Percentiles rank a stretch among this genome's conserved stretches.
phyloP scores from a whole-genome alignment of 2,888 invertebrate genomes.

The Cataglyphis livida region DNA sequence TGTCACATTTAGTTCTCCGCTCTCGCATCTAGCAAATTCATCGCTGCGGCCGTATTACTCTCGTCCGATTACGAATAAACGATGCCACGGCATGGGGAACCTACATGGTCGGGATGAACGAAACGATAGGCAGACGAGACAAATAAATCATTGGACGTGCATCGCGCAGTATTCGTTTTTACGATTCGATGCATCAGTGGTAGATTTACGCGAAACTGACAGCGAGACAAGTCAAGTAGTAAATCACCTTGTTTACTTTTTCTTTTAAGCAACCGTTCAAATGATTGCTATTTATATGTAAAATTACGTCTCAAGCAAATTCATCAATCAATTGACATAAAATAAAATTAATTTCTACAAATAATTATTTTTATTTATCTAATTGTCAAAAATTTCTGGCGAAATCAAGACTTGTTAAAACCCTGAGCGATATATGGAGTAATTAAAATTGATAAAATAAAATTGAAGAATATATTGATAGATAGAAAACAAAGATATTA shows the following conservation, averaged over 20 bases:
- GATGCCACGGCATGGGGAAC: constrained; percentile 14
- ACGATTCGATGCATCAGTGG: constrained; percentile 33
- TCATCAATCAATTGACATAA: not conserved
- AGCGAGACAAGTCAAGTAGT: constrained; percentile 25
- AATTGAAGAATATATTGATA: not conserved
- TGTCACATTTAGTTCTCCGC: constrained; percentile 24
- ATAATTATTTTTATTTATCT: not conserved
- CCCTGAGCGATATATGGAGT: not conserved
- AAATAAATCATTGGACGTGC: constrained; percentile 45
- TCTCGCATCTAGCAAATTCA: constrained; percentile 34
- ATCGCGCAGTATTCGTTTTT: constrained; percentile 31
- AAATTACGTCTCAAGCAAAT: not conserved
- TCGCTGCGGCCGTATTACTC: constrained; percentile 31
- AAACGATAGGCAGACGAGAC: constrained; percentile 46
- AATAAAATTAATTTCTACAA: not conserved
- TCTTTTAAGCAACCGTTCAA: not conserved
- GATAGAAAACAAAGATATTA: not conserved
- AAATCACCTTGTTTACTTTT: constrained; percentile 20
- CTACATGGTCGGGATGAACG: constrained; percentile 23
- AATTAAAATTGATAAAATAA: not conserved
- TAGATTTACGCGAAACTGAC: constrained; percentile 3
- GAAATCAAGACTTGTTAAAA: not conserved
- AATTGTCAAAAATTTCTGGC: not conserved
- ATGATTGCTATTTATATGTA: not conserved
- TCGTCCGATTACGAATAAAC: constrained; percentile 53